phyloP scores from a whole-genome alignment of 2,113 vertebrate species.

The Dicentrarchus labrax region DNA sequence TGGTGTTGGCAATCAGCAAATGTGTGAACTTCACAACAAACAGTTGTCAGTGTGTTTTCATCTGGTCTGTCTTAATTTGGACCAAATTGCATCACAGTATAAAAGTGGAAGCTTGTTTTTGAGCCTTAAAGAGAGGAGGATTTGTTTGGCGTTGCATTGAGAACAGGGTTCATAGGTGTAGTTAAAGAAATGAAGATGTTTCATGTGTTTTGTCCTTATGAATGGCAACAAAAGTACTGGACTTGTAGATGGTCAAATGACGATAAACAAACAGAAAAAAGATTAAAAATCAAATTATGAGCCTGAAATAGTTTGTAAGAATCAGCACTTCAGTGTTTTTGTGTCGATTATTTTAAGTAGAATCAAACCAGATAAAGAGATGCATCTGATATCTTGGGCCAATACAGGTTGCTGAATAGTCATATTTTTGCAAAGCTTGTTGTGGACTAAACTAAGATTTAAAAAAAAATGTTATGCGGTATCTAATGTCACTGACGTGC shows the following conservation, averaged over 20 bases:
- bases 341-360: slow-evolving; percentile 2
- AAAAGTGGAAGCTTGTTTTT: slow-evolving; percentile 37
- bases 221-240: slow-evolving; percentile 29
- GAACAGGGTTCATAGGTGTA: slow-evolving; percentile 60
- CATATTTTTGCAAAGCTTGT: slow-evolving; percentile 82
- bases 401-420: slow-evolving; percentile 86
- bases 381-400: slow-evolving; percentile 49
- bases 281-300: slow-evolving; percentile 32
- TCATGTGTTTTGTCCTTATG: slow-evolving; percentile 41
- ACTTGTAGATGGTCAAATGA: slow-evolving; percentile 40
- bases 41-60: slow-evolving; percentile 36
- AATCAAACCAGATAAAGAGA: slow-evolving; percentile 29
- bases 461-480: slow-evolving; percentile 76
- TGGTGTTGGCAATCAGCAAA: slow-evolving; percentile 68
- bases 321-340: slow-evolving; percentile 34
- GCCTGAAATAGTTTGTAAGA: slow-evolving; percentile 7
- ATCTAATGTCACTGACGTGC: slow-evolving; percentile 81
- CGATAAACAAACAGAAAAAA: slow-evolving; percentile 5
- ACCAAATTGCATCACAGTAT: slow-evolving; percentile 39
- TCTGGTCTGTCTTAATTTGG: slow-evolving; percentile 39
- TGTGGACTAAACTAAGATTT: slow-evolving; percentile 72
- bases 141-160: slow-evolving; percentile 32
- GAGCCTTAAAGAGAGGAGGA: slow-evolving; percentile 63
- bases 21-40: slow-evolving; percentile 41
- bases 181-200: slow-evolving; percentile 22